A percentile compares a stretch with the other conserved stretches of the same genome.
Evolutionary conservation across 2,888 invertebrate genomes (phyloP).

Genomic region (Platycheirus rosarum): DNA sequence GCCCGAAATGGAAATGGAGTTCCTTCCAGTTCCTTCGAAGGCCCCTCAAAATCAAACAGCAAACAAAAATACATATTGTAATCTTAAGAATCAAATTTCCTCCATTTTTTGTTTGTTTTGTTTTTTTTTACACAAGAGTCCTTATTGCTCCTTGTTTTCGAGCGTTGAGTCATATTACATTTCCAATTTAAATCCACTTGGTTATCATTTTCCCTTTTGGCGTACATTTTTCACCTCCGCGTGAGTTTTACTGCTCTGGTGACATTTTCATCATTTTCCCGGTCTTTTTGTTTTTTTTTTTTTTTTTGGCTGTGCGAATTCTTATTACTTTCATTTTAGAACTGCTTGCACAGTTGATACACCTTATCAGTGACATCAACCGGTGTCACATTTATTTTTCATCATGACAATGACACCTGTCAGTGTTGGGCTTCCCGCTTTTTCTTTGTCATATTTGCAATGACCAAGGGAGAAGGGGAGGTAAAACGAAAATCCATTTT

Average conservation of each 20-base stretch:
- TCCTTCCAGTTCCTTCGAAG: not conserved
- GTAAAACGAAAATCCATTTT: constrained; percentile 44
- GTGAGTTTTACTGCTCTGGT: constrained; percentile 2
- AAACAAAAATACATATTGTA: constrained; percentile 15
- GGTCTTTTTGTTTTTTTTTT: constrained; percentile 1
- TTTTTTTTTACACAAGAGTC: constrained; percentile 29
- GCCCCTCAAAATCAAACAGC: constrained; percentile 27
- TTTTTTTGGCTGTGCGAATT: too few relatives aligned
- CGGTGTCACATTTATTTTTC: constrained; percentile 71
- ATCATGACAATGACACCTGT: constrained; percentile 71
- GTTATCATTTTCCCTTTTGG: constrained; percentile 15
- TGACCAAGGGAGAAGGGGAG: not conserved
- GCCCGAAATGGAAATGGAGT: not conserved
- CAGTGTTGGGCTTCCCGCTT: constrained; percentile 43
- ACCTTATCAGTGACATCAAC: constrained; percentile 70
- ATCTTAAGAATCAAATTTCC: constrained; percentile 59
- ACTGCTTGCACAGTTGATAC: constrained; percentile 45
- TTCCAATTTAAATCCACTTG: constrained; percentile 64
- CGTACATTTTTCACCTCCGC: not conserved
- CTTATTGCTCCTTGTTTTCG: not conserved
- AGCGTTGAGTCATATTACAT: constrained; percentile 65
- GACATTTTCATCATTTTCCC: constrained; percentile 39
- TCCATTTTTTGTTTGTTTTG: constrained; percentile 22
- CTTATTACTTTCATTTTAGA: not conserved
- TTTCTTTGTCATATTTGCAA: constrained; percentile 24